Conservation (phyloP, 2,888 invertebrate genomes). For the Terebella lapidaria region DNA sequence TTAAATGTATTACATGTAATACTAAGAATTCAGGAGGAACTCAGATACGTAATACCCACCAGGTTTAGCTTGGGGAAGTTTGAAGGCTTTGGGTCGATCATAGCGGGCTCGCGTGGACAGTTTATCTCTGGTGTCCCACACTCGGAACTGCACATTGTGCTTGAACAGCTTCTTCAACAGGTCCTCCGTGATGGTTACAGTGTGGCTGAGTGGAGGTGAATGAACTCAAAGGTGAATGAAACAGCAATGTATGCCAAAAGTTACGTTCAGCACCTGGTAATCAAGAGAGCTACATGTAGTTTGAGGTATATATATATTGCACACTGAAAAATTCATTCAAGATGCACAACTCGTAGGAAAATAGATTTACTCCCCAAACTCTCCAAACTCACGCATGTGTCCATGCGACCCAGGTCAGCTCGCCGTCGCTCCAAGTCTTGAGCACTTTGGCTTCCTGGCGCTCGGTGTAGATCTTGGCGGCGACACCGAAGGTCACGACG, state of each 20-base stretch:
- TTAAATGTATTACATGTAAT: no score
- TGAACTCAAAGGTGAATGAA: no score
- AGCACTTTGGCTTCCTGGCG: constrained; percentile 43
- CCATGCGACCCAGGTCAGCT: constrained; percentile 51
- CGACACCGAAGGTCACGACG: constrained; percentile 46
- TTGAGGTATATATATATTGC: no score
- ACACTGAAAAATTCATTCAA: no score
- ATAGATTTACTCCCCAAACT: no score
- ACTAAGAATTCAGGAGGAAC: no score
- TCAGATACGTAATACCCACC: no score
- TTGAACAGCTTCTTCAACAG: constrained; percentile 42
- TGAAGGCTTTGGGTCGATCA: constrained; percentile 48
- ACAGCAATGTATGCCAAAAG: no score
- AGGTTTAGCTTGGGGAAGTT: constrained; percentile 40
- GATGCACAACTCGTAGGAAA: no score
- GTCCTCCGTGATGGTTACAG: constrained; percentile 43
- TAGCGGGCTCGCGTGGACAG: constrained; percentile 44
- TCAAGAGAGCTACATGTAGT: no score
- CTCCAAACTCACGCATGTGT: constrained; percentile 19
- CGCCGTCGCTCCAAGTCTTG: constrained; percentile 49
- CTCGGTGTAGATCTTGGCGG: constrained; percentile 50
- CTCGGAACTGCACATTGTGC: constrained; percentile 43
- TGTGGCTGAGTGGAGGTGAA: constrained; percentile 32
- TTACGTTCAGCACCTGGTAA: no score
- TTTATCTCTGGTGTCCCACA: constrained; percentile 53